phyloP scores from a whole-genome alignment of 64 coral and sea anemone species.

The Actinia tenebrosa region DNA sequence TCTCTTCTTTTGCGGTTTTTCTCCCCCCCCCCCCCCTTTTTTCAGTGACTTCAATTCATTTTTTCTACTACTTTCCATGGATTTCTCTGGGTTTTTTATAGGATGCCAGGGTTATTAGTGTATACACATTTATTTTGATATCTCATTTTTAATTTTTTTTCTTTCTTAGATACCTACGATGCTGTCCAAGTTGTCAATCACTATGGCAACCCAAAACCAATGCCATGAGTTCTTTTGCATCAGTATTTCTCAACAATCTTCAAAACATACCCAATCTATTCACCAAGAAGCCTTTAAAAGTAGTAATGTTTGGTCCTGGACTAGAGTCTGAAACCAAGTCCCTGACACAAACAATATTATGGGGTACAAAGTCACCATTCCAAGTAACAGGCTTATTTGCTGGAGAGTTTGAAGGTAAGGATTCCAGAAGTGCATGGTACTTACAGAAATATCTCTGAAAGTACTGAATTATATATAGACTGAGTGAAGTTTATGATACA shows the following conservation, averaged over 20 bases:
- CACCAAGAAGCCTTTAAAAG: conserved; percentile 43
- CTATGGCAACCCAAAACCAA: conserved; percentile 25
- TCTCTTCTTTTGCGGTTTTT: too few species aligned
- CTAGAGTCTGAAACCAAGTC: conserved; percentile 77
- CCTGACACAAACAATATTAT: conserved; percentile 66
- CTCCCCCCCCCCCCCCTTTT: too few species aligned
- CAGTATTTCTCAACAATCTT: conserved; percentile 73
- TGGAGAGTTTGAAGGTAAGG: conserved; percentile 83
- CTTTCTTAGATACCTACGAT: conserved; percentile 71
- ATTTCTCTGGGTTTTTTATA: too few species aligned
- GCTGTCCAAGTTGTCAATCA: conserved; percentile 66
- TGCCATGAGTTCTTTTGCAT: conserved; percentile 36
- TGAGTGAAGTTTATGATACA: too few species aligned
- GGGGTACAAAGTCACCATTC: conserved; percentile 80
- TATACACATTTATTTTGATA: background rate
- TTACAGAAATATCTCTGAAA: background rate
- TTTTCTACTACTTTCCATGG: too few species aligned
- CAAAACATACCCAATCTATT: conserved; percentile 62
- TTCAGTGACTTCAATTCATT: too few species aligned
- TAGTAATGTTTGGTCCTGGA: conserved; percentile 97
- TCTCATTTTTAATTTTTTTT: background rate
- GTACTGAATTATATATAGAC: too few species aligned
- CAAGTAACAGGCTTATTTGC: conserved; percentile 78
- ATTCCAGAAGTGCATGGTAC: background rate
- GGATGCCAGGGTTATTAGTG: too few species aligned